Base-by-base conservation (phyloP, 1,140 invertebrate species). In the Pachypsylla venusta region DNA sequence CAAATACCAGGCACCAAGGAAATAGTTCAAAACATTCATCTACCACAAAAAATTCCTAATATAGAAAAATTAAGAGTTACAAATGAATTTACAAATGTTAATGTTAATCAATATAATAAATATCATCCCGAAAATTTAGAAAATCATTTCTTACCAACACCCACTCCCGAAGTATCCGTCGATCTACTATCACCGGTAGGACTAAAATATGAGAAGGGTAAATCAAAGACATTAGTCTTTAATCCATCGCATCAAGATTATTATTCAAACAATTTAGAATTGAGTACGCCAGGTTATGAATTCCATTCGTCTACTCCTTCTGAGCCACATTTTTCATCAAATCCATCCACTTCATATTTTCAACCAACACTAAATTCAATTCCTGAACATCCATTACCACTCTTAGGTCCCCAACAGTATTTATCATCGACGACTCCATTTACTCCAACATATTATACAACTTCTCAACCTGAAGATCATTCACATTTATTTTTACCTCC, bases 141-240 rank as follows among this genome's bases (percentile, higher is more conserved):
- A 48, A n/a, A 7, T 5, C 42, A 48, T 48, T 48, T 48, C n/a
- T n/a, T 48, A 48, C 42, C 42, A 19, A 48, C 42, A 10, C 42
- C 42, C 4, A 10, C 42, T 5, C 42, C 42, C 22, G 42, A 48
- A 48, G 22, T 48, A 22, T 22, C 16, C n/a, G 4, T 48, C 16
- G 16, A 16, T 35, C 30, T 35, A 10, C 10, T 35, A 48, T 48
- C 4, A n/a, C n/a, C n/a, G n/a, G n/a, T n/a, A n/a, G n/a, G n/a
- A n/a, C n/a, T n/a, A n/a, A n/a, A n/a, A n/a, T n/a, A 48, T 7
- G n/a, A 48, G 7, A 48, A 48, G 22, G 42, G 42, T 48, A 48
- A 48, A 48, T n/a, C 42, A 19, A 48, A 48, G 22, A 48, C 42
- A 5, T 48, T 48, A 48, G 42, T 48, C 7, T 48, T 48, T 22